Evolutionary conservation across 2,113 vertebrate species (phyloP).

Genomic region (Camarhynchus parvulus): DNA sequence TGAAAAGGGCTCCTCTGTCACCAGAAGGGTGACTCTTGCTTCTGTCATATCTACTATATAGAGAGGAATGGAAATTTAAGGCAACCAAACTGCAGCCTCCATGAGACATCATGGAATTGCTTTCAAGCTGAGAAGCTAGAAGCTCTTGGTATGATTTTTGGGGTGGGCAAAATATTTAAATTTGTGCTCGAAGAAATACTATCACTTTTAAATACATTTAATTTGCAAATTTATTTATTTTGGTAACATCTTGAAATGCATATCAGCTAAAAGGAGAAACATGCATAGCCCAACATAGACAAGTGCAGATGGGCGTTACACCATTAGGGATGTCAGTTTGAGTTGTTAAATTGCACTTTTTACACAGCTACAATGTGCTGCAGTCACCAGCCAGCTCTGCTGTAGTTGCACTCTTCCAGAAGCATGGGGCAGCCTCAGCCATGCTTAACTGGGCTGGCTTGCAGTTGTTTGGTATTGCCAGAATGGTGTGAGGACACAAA

Average conservation of each 20-base stretch:
- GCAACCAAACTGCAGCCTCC: background rate
- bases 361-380: background rate
- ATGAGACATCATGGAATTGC: background rate
- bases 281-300: background rate
- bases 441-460: no score
- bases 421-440: no score
- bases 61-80: background rate
- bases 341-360: background rate
- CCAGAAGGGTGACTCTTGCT: background rate
- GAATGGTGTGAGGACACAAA: background rate
- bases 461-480: background rate
- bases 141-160: background rate
- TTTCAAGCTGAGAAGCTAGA: background rate
- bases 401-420: no score
- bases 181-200: background rate
- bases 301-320: background rate
- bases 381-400: background rate
- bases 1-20: background rate
- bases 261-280: background rate
- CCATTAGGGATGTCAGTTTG: accelerated
- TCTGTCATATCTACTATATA: background rate
- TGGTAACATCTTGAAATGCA: background rate
- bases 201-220: background rate
- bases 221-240: background rate
- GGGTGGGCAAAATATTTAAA: background rate